A percentile compares a stretch with the other conserved stretches of the same genome.
Conservation (phyloP, 2,888 invertebrate species). For the Pyrrhosoma nymphula region DNA sequence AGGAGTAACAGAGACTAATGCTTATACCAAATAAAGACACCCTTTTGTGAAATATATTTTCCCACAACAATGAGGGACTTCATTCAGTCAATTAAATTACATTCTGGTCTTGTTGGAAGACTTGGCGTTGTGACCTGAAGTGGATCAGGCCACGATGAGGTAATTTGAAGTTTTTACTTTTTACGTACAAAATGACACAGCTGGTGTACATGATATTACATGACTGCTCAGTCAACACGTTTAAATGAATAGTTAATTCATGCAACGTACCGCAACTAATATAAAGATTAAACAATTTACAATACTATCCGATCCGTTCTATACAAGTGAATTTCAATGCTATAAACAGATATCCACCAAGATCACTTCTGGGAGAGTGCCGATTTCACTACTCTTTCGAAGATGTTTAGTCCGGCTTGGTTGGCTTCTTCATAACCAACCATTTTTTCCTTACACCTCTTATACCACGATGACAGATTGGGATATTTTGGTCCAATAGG, state of each 20-base stretch:
- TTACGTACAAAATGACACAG: neutral
- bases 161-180: neutral
- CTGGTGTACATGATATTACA: neutral
- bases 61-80: neutral
- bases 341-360: neutral
- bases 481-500: conserved; percentile 76
- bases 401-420: conserved; percentile 50
- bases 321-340: neutral
- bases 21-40: neutral
- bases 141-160: neutral
- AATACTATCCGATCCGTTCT: neutral
- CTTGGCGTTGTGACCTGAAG: neutral
- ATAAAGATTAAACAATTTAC: neutral
- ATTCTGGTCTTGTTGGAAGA: neutral
- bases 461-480: conserved; percentile 82
- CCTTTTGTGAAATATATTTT: neutral
- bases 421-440: conserved; percentile 77
- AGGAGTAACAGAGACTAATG: neutral
- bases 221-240: neutral
- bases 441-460: conserved; percentile 80
- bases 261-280: neutral
- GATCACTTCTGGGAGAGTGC: conserved; percentile 42
- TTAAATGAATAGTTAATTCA: neutral
- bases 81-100: conserved; percentile 3
- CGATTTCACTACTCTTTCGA: conserved; percentile 38